Base-by-base conservation (phyloP, 2,113 vertebrate species). In the Buteo buteo region DNA sequence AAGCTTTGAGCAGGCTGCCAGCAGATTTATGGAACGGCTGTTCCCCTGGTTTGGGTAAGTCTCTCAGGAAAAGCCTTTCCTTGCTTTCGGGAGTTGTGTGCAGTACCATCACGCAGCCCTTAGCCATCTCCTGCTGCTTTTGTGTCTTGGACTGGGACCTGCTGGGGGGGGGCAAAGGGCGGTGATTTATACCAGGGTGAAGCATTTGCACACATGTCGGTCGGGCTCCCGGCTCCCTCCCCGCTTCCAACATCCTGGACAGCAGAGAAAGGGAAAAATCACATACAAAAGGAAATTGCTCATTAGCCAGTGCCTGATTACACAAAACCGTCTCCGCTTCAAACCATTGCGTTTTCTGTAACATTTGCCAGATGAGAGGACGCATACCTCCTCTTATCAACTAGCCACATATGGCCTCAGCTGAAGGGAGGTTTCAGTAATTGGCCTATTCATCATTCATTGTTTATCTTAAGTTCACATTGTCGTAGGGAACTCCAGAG, bases 401-500 rank as follows among this genome's bases (percentile, higher is more conserved):
- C 38, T 58, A 88, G 89, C 69, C 87, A 55, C 82, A 54, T 26
- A 71, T 1, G 5, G 92, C 69, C 77, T 74, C 69, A 81, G 81
- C 69, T 36, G 13, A 96, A 82, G 91, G 61, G 83, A 96, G 73
- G 73, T 45, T 91, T 83, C 31, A 24, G 89, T 95, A 96, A 96
- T 94, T 96, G 91, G 91, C 83, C 89, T 93, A 94, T 96, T 96
- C 93, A 95, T 95, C 96, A 95, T 71, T 96, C 91, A 78, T 59
- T 97, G 96, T 96, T 97, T 96, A 96, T 97, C 94, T 96, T 94
- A 92, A 94, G 89, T 91, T 95, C 91, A 71, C 77, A 45, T 86
- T 62, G 9, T 89, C 1, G 4, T 81, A 64, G 61, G 70, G 47
- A 93, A 52, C 94, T 94, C 94, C 86, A 82, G 95, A 94, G 94